Evolutionary conservation across 2,113 vertebrate species (phyloP).

Genomic region (Melanotaenia duboulayi): DNA sequence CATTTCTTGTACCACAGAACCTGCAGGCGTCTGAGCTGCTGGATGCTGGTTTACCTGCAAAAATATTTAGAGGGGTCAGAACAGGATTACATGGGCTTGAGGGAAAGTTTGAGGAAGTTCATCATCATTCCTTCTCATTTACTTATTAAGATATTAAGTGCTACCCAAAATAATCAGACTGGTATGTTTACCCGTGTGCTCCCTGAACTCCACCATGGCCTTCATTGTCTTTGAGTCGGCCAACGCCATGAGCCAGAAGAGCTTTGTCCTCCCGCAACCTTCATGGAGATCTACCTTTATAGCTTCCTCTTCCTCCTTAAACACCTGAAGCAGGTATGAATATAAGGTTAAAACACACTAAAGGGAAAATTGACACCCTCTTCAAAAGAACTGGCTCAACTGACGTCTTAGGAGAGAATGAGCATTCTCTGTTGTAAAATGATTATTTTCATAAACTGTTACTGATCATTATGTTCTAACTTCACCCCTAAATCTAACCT

Average conservation of each 20-base stretch:
- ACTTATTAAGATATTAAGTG: neutral
- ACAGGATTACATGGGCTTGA: neutral
- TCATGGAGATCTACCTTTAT: slow-evolving; percentile 99
- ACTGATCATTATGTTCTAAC: no score
- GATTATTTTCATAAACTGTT: neutral
- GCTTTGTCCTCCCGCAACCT: slow-evolving; percentile 97
- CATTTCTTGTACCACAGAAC: slow-evolving; percentile 96
- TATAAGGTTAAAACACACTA: neutral
- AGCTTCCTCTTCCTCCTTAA: slow-evolving; percentile 99
- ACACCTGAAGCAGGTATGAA: slow-evolving; percentile 85
- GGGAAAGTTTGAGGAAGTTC: no score
- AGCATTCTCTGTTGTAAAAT: neutral
- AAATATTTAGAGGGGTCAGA: slow-evolving; percentile 12
- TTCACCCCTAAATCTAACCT: slow-evolving; percentile 77
- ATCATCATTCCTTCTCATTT: neutral
- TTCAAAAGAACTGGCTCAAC: neutral
- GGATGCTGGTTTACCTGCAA: slow-evolving; percentile 92
- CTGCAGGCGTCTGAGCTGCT: slow-evolving; percentile 97
- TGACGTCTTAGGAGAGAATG: neutral
- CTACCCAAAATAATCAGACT: neutral
- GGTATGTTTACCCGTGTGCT: slow-evolving; percentile 91
- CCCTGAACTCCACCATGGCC: slow-evolving; percentile 99
- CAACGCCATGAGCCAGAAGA: slow-evolving; percentile 99
- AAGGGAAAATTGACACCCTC: neutral
- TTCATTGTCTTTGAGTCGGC: slow-evolving; percentile 99